phyloP scores from a whole-genome alignment of 2,888 invertebrate genomes.

The Sussaba pulchella region DNA sequence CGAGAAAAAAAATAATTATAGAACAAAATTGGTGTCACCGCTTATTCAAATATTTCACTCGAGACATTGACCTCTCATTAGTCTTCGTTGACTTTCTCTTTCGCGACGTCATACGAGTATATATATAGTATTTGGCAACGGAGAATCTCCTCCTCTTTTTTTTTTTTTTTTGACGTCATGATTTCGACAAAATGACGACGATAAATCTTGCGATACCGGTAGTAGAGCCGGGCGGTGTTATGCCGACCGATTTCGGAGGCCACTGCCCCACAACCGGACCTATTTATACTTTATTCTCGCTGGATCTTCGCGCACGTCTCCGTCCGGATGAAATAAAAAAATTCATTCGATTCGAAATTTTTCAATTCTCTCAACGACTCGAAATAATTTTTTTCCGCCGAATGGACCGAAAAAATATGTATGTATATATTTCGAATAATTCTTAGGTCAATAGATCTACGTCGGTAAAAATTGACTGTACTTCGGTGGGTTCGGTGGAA shows the following conservation, averaged over 20 bases:
- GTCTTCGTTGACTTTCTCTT: conserved; percentile 30
- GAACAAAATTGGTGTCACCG: conserved; percentile 8
- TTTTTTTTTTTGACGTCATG: neutral
- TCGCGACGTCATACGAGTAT: neutral
- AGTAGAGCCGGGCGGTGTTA: neutral
- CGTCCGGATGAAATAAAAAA: no score
- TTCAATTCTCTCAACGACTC: no score
- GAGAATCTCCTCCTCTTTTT: neutral
- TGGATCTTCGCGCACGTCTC: neutral
- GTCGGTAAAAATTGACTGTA: no score
- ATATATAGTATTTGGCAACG: neutral
- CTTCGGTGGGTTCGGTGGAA: no score
- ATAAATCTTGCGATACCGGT: neutral
- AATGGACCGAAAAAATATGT: no score
- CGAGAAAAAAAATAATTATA: neutral
- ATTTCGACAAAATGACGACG: neutral
- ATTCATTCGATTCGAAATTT: no score
- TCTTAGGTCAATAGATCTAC: no score
- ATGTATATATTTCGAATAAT: no score
- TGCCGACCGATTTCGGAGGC: conserved; percentile 10
- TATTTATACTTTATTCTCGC: neutral
- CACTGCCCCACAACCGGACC: neutral
- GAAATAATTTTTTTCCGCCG: no score
- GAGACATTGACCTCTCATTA: conserved; percentile 1
- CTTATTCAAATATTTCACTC: conserved; percentile 20